A percentile compares a stretch with the other conserved stretches of the same genome.
Evolutionary conservation across 2,888 invertebrate species (phyloP).

Genomic region (Microchrysa polita): DNA sequence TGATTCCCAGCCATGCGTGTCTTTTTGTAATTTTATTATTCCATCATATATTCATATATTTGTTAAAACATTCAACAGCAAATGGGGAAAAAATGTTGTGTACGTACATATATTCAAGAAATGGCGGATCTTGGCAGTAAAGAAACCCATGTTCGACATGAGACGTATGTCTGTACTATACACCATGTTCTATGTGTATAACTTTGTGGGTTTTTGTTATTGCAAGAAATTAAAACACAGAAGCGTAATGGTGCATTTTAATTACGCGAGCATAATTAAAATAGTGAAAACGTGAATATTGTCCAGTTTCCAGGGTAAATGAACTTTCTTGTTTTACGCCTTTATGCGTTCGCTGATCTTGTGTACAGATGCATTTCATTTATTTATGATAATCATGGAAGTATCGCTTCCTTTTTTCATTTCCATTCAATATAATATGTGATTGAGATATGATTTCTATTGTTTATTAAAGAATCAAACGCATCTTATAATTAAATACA

Average conservation of each 20-base stretch:
- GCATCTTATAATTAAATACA: no score
- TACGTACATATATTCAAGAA: no score
- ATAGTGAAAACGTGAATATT: constrained; percentile 12
- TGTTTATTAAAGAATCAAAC: no score
- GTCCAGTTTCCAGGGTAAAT: not conserved
- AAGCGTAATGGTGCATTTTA: not conserved
- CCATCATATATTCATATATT: no score
- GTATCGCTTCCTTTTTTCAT: no score
- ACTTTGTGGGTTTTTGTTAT: not conserved
- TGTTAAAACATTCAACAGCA: not conserved
- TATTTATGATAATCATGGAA: no score
- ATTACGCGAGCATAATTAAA: constrained; percentile 5
- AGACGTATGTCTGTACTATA: not conserved
- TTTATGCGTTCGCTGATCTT: no score
- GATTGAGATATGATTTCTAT: no score
- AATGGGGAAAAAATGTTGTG: not conserved
- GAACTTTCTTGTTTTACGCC: constrained; percentile 19
- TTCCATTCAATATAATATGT: no score
- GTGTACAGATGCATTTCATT: no score
- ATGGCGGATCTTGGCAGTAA: not conserved
- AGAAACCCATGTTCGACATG: not conserved
- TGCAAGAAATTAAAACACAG: not conserved
- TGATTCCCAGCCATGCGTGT: not conserved
- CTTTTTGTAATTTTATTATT: constrained; percentile 1
- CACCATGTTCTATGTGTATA: not conserved